Evolutionary conservation across 2,888 invertebrate species (phyloP).

Genomic region (Epistrophe grossulariae): DNA sequence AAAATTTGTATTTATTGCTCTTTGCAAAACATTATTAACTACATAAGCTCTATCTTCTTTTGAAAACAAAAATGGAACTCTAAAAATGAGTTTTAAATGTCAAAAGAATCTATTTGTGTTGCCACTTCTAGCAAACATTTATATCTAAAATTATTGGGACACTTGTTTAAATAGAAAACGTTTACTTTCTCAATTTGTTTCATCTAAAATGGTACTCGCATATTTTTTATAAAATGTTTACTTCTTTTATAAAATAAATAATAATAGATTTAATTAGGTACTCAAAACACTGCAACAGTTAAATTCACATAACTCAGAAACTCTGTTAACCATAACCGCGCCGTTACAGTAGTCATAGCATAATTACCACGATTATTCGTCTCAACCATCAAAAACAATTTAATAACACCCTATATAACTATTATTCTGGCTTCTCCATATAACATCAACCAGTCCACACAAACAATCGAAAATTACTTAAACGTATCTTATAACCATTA

Average conservation of each 20-base stretch:
- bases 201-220: background rate
- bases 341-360: conserved; percentile 53
- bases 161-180: too few species aligned
- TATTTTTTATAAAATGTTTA: background rate
- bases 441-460: conserved; percentile 27
- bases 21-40: too few species aligned
- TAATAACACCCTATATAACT: conserved; percentile 63
- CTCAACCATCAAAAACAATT: conserved; percentile 34
- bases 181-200: background rate
- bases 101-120: too few species aligned
- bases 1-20: too few species aligned
- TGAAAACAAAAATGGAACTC: too few species aligned
- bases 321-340: conserved; percentile 43
- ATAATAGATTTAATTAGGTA: background rate
- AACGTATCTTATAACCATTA: conserved; percentile 62
- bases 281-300: conserved; percentile 24
- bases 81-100: too few species aligned
- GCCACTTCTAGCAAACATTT: too few species aligned
- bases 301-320: conserved; percentile 34
- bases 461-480: conserved; percentile 56
- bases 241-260: conserved; percentile 4
- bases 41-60: too few species aligned
- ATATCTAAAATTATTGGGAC: too few species aligned
- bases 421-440: background rate
- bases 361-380: conserved; percentile 54